These are phyloP conservation scores for Balearica regulorum DNA, from an alignment of 2,797 vertebrate species.

Conservation along the genomic window DNA sequence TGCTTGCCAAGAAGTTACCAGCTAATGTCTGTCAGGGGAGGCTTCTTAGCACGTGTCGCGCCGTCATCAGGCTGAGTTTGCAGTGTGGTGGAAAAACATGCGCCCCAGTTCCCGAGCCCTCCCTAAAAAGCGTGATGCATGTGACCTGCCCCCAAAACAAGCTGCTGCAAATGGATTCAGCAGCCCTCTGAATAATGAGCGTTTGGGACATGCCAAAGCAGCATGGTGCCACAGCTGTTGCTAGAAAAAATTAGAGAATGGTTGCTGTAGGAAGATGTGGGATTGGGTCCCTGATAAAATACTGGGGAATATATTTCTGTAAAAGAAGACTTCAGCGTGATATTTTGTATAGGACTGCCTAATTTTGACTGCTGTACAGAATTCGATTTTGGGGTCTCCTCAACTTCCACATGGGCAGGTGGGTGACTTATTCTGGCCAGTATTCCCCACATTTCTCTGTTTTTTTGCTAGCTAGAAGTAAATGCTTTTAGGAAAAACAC, in stretches of 20 bases:
- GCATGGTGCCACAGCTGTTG: neutral
- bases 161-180: neutral
- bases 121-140: rapidly evolving
- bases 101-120: neutral
- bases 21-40: neutral
- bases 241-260: neutral
- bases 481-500: neutral
- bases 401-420: neutral
- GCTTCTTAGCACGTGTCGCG: neutral
- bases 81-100: neutral
- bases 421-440: neutral
- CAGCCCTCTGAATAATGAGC: neutral
- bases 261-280: neutral
- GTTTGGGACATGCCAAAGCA: neutral
- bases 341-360: neutral
- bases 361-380: neutral
- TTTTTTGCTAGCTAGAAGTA: neutral
- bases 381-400: neutral
- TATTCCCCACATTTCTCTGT: neutral
- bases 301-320: neutral
- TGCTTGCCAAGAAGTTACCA: neutral
- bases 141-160: neutral
- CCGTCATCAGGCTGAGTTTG: neutral
- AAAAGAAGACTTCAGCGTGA: neutral
- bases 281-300: neutral